Percentiles rank a stretch among this genome's conserved stretches.
phyloP scores from a whole-genome alignment of 2,113 vertebrate genomes.

The Irena cyanogastra region DNA sequence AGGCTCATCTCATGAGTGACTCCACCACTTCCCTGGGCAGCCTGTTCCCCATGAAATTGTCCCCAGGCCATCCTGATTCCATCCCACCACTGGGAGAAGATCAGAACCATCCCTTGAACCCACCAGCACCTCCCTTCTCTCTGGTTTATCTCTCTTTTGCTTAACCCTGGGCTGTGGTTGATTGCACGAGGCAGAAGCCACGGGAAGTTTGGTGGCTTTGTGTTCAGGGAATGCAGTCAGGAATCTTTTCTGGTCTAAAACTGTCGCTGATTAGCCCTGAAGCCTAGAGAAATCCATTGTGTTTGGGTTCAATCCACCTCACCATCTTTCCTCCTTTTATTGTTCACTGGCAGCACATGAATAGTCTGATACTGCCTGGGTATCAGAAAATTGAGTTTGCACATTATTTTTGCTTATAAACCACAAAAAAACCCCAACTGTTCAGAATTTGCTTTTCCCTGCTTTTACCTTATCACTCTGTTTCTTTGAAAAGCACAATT shows the following conservation, averaged over 20 bases:
- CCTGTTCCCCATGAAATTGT: accelerated
- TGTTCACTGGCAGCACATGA: not conserved
- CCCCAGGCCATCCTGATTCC: not conserved
- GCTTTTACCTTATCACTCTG: not conserved
- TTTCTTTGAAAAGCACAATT: not conserved
- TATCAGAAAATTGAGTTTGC: not conserved
- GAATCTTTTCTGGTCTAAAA: not conserved
- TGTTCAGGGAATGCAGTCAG: not conserved
- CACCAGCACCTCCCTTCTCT: not conserved
- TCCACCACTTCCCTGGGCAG: not conserved
- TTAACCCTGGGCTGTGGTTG: too few relatives aligned
- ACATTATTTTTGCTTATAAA: not conserved
- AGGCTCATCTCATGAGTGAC: too few relatives aligned
- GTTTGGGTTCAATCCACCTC: not conserved
- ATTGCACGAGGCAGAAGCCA: not conserved
- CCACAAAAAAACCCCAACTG: not conserved
- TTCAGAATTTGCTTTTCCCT: not conserved
- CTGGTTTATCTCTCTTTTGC: not conserved
- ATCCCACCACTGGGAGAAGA: not conserved
- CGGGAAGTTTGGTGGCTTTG: not conserved
- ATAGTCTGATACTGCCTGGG: not conserved
- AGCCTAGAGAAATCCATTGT: not conserved
- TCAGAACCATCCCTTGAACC: not conserved
- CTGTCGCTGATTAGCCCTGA: not conserved
- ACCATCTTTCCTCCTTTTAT: not conserved